Conservation (phyloP, 2,888 invertebrate species). For the Linyphia triangularis region DNA sequence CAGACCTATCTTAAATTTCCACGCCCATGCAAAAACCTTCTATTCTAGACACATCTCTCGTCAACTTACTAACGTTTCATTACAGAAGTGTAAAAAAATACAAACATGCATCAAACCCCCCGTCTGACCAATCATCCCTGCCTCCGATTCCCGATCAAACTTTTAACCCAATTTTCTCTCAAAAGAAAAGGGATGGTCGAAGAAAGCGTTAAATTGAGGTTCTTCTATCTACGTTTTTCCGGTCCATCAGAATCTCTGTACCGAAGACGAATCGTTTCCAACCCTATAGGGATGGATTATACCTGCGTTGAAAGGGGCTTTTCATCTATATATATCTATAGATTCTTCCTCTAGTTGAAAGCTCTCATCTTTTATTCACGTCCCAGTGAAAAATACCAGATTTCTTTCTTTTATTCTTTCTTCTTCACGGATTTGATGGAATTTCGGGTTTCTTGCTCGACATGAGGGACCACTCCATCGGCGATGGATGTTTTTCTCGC, state of each 20-base stretch:
- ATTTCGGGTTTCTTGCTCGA: slow-evolving; percentile 1
- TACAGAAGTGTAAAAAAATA: neutral
- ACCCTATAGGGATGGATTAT: slow-evolving; percentile 47
- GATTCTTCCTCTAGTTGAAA: neutral
- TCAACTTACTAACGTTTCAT: slow-evolving; percentile 45
- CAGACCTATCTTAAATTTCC: too few relatives aligned
- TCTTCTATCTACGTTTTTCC: slow-evolving; percentile 46
- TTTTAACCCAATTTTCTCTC: slow-evolving; percentile 51
- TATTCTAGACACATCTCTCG: neutral
- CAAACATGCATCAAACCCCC: slow-evolving; percentile 8
- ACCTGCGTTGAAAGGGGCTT: slow-evolving; percentile 44
- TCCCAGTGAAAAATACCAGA: slow-evolving; percentile 24
- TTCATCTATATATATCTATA: neutral
- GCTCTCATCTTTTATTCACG: slow-evolving; percentile 60
- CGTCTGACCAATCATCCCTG: slow-evolving; percentile 22
- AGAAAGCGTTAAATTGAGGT: slow-evolving; percentile 55
- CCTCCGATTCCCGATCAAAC: slow-evolving; percentile 25
- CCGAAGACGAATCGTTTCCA: slow-evolving; percentile 43
- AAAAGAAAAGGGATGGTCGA: neutral
- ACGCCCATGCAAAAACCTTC: too few relatives aligned
- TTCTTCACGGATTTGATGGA: neutral
- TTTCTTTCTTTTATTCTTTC: slow-evolving; percentile 11
- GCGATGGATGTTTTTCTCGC: too few relatives aligned
- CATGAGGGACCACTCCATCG: neutral
- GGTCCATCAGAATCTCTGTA: slow-evolving; percentile 31